These are phyloP conservation scores for Gymnodraco acuticeps DNA, from an alignment of 2,797 vertebrate genomes.

Conservation along the genomic window DNA sequence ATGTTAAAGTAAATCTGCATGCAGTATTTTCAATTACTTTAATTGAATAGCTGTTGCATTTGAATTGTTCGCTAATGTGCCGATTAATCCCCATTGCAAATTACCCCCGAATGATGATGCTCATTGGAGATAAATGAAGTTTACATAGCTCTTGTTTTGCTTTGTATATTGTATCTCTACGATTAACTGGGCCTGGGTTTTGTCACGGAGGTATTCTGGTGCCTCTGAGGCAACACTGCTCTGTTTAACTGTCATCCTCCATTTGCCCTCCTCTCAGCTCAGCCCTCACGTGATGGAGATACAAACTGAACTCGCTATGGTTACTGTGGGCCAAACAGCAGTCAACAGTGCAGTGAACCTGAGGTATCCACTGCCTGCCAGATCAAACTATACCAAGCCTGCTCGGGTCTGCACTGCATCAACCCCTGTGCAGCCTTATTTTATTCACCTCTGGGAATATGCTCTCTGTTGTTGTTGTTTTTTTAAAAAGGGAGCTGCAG, in stretches of 20 bases:
- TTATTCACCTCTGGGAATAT: slow-evolving; percentile 47
- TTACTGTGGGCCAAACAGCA: slow-evolving; percentile 78
- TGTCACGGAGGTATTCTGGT: slow-evolving; percentile 60
- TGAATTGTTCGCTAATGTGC: not conserved
- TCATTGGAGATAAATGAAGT: slow-evolving; percentile 27
- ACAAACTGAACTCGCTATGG: slow-evolving; percentile 72
- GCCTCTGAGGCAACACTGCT: slow-evolving; percentile 60
- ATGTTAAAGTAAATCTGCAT: slow-evolving; percentile 1
- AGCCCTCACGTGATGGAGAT: slow-evolving; percentile 67
- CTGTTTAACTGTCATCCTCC: slow-evolving; percentile 56
- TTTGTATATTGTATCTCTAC: slow-evolving; percentile 29
- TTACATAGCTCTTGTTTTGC: slow-evolving; percentile 39
- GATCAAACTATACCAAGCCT: slow-evolving; percentile 53
- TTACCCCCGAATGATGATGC: slow-evolving; percentile 9
- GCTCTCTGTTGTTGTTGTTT: slow-evolving; percentile 53
- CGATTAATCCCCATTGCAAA: slow-evolving; percentile 1
- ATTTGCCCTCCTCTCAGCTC: slow-evolving; percentile 54
- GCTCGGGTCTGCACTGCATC: slow-evolving; percentile 68
- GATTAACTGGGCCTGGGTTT: slow-evolving; percentile 50
- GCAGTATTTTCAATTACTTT: not conserved
- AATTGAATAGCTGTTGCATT: not conserved
- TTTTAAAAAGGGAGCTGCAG: slow-evolving; percentile 55
- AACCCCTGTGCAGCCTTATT: slow-evolving; percentile 38
- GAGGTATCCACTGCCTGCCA: slow-evolving; percentile 45
- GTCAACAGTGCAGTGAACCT: slow-evolving; percentile 68